These are phyloP conservation scores for Drosophila mimica DNA, from an alignment of 2,888 invertebrate genomes.

Conservation along the genomic window DNA sequence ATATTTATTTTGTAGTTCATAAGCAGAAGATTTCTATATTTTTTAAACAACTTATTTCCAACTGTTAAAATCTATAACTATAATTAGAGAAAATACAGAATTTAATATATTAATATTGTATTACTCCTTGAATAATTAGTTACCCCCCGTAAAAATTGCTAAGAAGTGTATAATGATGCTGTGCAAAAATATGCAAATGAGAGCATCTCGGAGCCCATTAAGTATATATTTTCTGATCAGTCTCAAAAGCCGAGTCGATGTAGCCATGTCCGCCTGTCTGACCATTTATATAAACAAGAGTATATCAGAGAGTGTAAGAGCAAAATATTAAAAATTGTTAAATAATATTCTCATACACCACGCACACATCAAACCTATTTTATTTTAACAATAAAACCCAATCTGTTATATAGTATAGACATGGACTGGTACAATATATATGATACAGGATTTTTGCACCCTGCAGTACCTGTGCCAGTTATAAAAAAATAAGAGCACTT, in stretches of 20 bases:
- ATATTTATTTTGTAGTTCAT: neutral
- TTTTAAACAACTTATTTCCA: neutral
- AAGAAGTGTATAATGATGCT: neutral
- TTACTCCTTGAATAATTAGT: neutral
- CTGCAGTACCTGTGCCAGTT: neutral
- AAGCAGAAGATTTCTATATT: neutral
- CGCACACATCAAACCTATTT: neutral
- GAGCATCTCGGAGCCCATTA: neutral
- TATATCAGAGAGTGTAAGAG: neutral
- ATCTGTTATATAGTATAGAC: neutral
- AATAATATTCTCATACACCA: neutral
- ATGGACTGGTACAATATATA: neutral
- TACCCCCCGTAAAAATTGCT: accelerated
- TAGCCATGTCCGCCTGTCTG: neutral
- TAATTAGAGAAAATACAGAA: neutral
- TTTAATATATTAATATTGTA: neutral
- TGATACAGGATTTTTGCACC: neutral
- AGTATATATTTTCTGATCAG: neutral
- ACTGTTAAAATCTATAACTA: neutral
- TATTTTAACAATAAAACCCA: neutral
- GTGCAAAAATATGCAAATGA: neutral
- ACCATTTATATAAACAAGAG: neutral
- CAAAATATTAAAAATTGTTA: neutral
- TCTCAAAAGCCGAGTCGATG: neutral
- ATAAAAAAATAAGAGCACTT: neutral